Percentiles rank a stretch among this genome's conserved stretches.
Conservation (phyloP, 1,140 invertebrate species). For the Platorchestia sp. region DNA sequence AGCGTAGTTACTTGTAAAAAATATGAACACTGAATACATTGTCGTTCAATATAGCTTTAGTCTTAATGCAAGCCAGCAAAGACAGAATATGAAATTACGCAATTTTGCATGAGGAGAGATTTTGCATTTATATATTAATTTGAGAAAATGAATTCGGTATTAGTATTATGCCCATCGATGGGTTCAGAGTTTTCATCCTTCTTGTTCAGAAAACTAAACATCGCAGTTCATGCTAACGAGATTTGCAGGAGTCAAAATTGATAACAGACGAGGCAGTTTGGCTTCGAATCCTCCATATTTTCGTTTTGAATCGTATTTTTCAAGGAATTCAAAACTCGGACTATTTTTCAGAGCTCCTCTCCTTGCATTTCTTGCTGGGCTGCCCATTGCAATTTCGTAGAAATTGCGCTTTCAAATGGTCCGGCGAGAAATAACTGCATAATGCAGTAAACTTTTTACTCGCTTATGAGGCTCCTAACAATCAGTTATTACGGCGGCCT, state of each 20-base stretch:
- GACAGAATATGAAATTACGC: too few species aligned
- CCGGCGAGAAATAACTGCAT: not conserved
- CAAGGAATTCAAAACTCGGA: not conserved
- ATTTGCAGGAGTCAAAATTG: not conserved
- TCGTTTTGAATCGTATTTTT: not conserved
- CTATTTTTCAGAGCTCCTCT: not conserved
- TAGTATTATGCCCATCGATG: too few species aligned
- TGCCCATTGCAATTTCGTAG: not conserved
- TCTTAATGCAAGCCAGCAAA: too few species aligned
- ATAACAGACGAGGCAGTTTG: not conserved
- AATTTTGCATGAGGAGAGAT: too few species aligned
- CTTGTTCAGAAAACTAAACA: not conserved
- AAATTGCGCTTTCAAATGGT: conserved; percentile 14
- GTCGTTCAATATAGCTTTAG: too few species aligned
- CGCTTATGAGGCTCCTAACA: conserved; percentile 33
- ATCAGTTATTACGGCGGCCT: conserved; percentile 30
- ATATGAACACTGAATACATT: too few species aligned
- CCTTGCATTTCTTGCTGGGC: not conserved
- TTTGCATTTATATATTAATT: too few species aligned
- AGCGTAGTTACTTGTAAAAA: too few species aligned
- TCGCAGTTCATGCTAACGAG: not conserved
- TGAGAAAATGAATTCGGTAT: too few species aligned
- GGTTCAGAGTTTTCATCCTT: not conserved
- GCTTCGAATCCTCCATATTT: not conserved
- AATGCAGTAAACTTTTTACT: conserved; percentile 39